These are phyloP conservation scores for Furcifer pardalis DNA, from an alignment of 2,797 vertebrate genomes.

Conservation along the genomic window DNA sequence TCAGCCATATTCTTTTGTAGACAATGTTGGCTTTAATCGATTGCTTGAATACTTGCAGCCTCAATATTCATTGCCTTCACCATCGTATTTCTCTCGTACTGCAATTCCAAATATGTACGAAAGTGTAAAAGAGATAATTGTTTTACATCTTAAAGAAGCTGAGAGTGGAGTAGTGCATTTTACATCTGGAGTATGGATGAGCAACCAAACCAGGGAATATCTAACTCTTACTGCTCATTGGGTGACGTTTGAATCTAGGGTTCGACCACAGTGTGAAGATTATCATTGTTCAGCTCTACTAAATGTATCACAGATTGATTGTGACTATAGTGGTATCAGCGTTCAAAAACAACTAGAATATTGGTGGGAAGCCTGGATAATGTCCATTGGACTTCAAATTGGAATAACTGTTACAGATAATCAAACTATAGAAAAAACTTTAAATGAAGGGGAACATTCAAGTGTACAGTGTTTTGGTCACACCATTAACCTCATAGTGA, in stretches of 20 bases:
- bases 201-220: slow-evolving; percentile 94
- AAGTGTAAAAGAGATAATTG: slow-evolving; percentile 87
- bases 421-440: slow-evolving; percentile 83
- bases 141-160: slow-evolving; percentile 92
- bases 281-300: slow-evolving; percentile 94
- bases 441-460: slow-evolving; percentile 88
- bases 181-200: slow-evolving; percentile 95
- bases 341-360: slow-evolving; percentile 95
- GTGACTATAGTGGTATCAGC: slow-evolving; percentile 88
- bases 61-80: slow-evolving; percentile 91
- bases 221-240: slow-evolving; percentile 95
- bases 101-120: slow-evolving; percentile 98
- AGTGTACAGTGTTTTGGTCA: slow-evolving; percentile 94
- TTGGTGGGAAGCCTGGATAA: slow-evolving; percentile 97
- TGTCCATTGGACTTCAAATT: slow-evolving; percentile 88
- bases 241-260: slow-evolving; percentile 90
- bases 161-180: slow-evolving; percentile 95
- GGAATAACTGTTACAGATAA: slow-evolving; percentile 96
- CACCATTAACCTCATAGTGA: slow-evolving; percentile 91
- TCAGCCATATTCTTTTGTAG: slow-evolving; percentile 94
- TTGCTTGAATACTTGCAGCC: slow-evolving; percentile 95
- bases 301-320: slow-evolving; percentile 92
- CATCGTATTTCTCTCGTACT: slow-evolving; percentile 94
- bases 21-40: slow-evolving; percentile 92
- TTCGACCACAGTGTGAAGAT: slow-evolving; percentile 90